phyloP scores from a whole-genome alignment of 2,113 vertebrate genomes.

The Physeter macrocephalus region DNA sequence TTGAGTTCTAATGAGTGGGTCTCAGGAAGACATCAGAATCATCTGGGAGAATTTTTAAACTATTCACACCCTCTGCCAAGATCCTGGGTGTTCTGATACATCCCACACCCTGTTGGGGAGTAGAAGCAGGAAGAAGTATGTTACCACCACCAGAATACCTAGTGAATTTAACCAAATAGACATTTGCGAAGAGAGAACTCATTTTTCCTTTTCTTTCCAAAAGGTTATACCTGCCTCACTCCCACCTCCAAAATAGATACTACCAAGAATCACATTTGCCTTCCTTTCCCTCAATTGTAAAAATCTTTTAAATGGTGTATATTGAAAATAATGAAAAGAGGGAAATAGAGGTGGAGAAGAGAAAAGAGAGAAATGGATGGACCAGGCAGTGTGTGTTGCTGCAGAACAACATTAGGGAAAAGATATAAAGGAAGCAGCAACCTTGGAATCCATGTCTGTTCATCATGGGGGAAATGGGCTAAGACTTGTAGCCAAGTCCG shows the following conservation, averaged over 20 bases:
- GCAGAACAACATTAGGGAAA: background rate
- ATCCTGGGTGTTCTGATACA: background rate
- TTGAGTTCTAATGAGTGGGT: background rate
- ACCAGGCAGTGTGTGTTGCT: background rate
- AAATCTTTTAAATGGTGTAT: background rate
- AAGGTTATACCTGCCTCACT: background rate
- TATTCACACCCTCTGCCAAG: background rate
- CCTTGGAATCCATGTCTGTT: background rate
- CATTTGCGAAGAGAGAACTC: background rate
- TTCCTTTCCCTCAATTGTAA: background rate
- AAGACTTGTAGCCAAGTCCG: fast-evolving
- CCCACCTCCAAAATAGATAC: background rate
- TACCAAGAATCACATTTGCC: background rate
- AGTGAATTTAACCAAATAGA: background rate
- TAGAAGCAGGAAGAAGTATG: background rate
- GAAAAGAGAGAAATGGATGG: background rate
- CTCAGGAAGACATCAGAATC: background rate
- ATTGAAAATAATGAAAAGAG: background rate
- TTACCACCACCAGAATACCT: background rate
- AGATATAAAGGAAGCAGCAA: background rate
- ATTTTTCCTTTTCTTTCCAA: background rate
- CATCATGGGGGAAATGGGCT: background rate
- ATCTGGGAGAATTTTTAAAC: background rate
- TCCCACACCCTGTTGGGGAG: background rate
- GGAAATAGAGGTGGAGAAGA: background rate